Conservation (phyloP, 2,797 vertebrate genomes). For the Rhinatrema bivittatum region DNA sequence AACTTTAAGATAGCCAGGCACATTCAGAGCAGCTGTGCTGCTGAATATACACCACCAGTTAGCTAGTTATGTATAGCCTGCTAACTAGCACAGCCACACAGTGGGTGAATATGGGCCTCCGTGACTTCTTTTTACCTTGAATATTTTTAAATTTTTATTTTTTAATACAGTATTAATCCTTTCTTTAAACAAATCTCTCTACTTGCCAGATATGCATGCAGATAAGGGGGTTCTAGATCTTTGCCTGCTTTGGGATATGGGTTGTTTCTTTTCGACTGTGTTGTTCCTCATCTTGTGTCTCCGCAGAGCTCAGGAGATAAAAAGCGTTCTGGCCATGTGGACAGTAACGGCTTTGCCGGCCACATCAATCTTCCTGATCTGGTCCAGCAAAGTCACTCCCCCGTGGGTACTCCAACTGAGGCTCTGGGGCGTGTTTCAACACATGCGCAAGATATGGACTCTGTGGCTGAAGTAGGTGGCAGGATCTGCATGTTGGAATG, state of each 20-base stretch:
- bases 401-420: slow-evolving; percentile 78
- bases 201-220: slow-evolving; percentile 28
- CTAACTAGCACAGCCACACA: too few relatives aligned
- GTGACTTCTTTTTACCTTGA: too few relatives aligned
- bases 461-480: slow-evolving; percentile 79
- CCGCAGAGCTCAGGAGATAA: slow-evolving; percentile 80
- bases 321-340: slow-evolving; percentile 78
- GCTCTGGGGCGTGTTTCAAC: slow-evolving; percentile 69
- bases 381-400: slow-evolving; percentile 88
- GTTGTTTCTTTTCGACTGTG: neutral
- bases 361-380: slow-evolving; percentile 93
- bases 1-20: too few relatives aligned
- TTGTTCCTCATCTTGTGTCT: slow-evolving; percentile 50
- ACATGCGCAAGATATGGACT: slow-evolving; percentile 76
- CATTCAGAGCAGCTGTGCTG: too few relatives aligned
- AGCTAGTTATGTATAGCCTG: too few relatives aligned
- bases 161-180: neutral
- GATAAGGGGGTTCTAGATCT: neutral
- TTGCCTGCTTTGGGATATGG: neutral
- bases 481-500: slow-evolving; percentile 12
- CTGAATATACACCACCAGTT: too few relatives aligned
- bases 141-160: too few relatives aligned
- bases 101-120: too few relatives aligned
- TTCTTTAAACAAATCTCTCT: neutral
- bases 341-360: slow-evolving; percentile 86